A percentile compares a stretch with the other conserved stretches of the same genome.
These are phyloP conservation scores for Xiphophorus couchianus DNA, from an alignment of 2,113 vertebrate species.

Conservation along the genomic window DNA sequence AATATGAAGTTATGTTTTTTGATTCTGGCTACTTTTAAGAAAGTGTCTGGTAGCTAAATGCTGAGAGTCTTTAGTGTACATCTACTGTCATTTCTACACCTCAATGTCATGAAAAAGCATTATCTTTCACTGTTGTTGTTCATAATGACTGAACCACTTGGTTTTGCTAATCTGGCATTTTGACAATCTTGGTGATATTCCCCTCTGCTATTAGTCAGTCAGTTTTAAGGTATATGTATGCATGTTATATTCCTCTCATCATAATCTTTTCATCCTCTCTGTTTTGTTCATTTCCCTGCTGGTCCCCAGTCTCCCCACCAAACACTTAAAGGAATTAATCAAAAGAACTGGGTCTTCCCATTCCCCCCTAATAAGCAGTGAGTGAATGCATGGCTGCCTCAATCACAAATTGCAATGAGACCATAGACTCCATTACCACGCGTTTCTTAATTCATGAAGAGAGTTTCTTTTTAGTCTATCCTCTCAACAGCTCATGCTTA, in stretches of 20 bases:
- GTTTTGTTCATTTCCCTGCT: slow-evolving; percentile 26
- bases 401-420: slow-evolving; percentile 75
- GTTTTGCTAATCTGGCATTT: slow-evolving; percentile 57
- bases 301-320: slow-evolving; percentile 39
- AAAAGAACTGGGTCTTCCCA: slow-evolving; percentile 69
- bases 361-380: slow-evolving; percentile 73
- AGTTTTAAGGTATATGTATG: slow-evolving; percentile 62
- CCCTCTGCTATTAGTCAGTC: slow-evolving; percentile 53
- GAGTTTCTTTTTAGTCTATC: slow-evolving; percentile 46
- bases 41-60: slow-evolving; percentile 17
- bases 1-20: not conserved
- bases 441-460: slow-evolving; percentile 77
- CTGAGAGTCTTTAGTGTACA: slow-evolving; percentile 30
- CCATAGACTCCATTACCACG: slow-evolving; percentile 72
- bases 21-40: slow-evolving; percentile 19
- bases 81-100: slow-evolving; percentile 4
- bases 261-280: slow-evolving; percentile 50
- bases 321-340: slow-evolving; percentile 68
- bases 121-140: slow-evolving; percentile 70
- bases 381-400: slow-evolving; percentile 76
- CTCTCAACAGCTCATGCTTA: slow-evolving; percentile 39
- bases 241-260: slow-evolving; percentile 44
- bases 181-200: slow-evolving; percentile 48
- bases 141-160: slow-evolving; percentile 42
- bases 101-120: slow-evolving; percentile 25